Conservation (phyloP, 1,140 invertebrate genomes). For the Laodelphax striatellus region DNA sequence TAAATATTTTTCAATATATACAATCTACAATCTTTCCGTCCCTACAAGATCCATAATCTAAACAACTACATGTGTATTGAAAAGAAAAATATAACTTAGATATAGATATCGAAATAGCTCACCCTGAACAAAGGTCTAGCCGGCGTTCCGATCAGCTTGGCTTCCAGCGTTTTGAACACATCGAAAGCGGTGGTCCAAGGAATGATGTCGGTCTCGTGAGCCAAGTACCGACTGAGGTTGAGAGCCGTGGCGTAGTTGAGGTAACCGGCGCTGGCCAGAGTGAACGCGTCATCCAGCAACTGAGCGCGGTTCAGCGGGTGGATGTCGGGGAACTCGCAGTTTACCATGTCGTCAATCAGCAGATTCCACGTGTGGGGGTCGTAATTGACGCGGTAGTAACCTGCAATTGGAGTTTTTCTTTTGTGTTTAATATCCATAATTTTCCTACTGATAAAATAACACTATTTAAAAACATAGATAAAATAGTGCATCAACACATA, state of each 20-base stretch:
- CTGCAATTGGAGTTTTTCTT: slow-evolving; percentile 18
- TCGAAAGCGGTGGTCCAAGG: slow-evolving; percentile 38
- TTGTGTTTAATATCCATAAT: no score
- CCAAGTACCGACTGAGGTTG: slow-evolving; percentile 31
- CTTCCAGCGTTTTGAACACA: background rate
- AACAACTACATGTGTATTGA: no score
- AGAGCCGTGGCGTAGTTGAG: slow-evolving; percentile 37
- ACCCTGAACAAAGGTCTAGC: background rate
- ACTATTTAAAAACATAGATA: no score
- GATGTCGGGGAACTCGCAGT: background rate
- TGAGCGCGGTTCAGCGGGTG: slow-evolving; percentile 35
- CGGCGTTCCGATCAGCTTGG: background rate
- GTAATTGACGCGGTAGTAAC: slow-evolving; percentile 44
- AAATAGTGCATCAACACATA: no score
- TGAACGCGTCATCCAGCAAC: slow-evolving; percentile 47
- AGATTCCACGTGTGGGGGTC: slow-evolving; percentile 36
- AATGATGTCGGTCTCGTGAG: slow-evolving; percentile 37
- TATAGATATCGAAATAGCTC: background rate
- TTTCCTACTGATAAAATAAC: no score
- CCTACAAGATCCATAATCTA: no score
- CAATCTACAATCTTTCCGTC: no score
- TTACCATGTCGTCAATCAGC: slow-evolving; percentile 9
- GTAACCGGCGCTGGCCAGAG: slow-evolving; percentile 34
- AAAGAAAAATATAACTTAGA: no score
- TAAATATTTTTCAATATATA: no score